A percentile compares a stretch with the other conserved stretches of the same genome.
Evolutionary conservation across 2,797 vertebrate species (phyloP).

Genomic region (Sebastes matsubarae): DNA sequence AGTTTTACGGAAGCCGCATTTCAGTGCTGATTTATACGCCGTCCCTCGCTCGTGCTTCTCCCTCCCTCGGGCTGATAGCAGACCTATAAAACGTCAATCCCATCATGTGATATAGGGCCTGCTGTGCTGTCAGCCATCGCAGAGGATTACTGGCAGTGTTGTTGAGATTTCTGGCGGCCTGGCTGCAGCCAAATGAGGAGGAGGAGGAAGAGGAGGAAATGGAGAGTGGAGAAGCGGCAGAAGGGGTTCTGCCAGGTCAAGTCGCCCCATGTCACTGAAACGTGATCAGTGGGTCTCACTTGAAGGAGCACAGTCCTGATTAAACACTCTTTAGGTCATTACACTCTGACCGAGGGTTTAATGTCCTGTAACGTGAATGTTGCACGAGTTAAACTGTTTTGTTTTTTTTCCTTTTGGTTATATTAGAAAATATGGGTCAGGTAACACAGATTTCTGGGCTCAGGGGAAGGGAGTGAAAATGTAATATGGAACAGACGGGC

Average conservation of each 20-base stretch:
- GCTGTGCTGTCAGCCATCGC: constrained; percentile 67
- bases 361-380: background rate
- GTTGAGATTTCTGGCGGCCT: constrained; percentile 37
- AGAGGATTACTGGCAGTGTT: constrained; percentile 59
- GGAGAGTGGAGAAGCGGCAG: constrained; percentile 28
- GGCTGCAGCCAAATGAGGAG: constrained; percentile 40
- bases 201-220: constrained; percentile 41
- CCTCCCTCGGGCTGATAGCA: constrained; percentile 40
- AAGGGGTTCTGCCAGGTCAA: constrained; percentile 42
- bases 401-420: background rate
- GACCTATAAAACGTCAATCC: constrained; percentile 58
- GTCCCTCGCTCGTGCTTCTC: constrained; percentile 25
- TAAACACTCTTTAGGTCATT: background rate
- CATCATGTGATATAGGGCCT: constrained; percentile 58
- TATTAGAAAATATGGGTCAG: constrained; percentile 39
- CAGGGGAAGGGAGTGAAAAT: constrained; percentile 15
- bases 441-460: constrained; percentile 31
- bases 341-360: background rate
- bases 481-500: constrained; percentile 58
- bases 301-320: constrained; percentile 1
- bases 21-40: constrained; percentile 56
- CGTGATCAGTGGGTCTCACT: constrained; percentile 30
- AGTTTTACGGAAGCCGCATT: constrained; percentile 55
- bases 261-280: constrained; percentile 45
- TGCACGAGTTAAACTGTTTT: background rate